Conservation (phyloP, 2,113 vertebrate species). For the Neogale vison region DNA sequence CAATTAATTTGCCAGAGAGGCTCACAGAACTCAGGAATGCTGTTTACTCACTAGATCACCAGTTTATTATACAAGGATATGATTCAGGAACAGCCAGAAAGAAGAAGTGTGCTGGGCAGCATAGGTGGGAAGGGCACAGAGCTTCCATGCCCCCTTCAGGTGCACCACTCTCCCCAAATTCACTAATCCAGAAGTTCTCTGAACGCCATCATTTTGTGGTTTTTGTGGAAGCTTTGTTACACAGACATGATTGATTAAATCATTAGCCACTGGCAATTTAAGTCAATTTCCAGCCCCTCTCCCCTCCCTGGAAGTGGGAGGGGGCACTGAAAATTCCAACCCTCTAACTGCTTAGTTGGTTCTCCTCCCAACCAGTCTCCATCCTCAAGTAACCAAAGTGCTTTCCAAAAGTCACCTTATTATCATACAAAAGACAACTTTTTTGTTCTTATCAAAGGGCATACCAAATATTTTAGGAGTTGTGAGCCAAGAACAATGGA, state of each 20-base stretch:
- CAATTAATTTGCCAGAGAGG: background rate
- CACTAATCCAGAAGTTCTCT: background rate
- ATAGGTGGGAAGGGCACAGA: background rate
- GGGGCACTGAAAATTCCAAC: background rate
- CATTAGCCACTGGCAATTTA: background rate
- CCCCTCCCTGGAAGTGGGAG: background rate
- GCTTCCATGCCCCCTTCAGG: background rate
- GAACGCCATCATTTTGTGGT: background rate
- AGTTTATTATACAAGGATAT: background rate
- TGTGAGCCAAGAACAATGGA: background rate
- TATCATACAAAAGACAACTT: background rate
- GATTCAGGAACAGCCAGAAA: background rate
- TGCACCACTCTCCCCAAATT: background rate
- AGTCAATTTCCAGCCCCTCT: background rate
- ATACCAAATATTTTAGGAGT: background rate
- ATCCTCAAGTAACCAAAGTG: background rate
- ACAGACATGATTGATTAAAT: background rate
- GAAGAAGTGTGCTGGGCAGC: background rate
- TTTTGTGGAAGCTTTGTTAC: background rate
- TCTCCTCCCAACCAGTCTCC: background rate
- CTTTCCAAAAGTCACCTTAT: background rate
- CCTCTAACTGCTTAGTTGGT: background rate
- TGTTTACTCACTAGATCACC: background rate
- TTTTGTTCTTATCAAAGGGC: background rate
- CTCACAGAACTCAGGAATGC: background rate